Conservation (phyloP, 2,888 invertebrate species). For the Aethes cnicana region DNA sequence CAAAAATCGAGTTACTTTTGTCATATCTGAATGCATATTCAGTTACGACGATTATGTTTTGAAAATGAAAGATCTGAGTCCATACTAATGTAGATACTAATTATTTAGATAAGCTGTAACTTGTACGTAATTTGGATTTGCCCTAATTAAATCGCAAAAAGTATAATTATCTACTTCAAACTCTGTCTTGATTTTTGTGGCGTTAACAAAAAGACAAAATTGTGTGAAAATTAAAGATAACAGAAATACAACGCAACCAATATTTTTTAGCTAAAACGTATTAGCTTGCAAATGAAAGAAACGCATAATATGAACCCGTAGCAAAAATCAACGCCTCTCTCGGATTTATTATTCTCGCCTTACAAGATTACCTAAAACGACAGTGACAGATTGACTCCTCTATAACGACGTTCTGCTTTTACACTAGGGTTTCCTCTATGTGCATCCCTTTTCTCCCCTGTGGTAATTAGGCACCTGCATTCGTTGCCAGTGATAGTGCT, state of each 20-base stretch:
- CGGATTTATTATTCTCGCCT: conserved; percentile 73
- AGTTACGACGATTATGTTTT: no score
- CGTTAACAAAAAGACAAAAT: not conserved
- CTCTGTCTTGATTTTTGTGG: not conserved
- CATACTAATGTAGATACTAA: no score
- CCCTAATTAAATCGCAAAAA: no score
- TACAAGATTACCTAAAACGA: conserved; percentile 76
- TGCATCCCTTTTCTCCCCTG: conserved; percentile 46
- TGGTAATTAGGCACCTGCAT: conserved; percentile 78
- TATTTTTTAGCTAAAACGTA: conserved; percentile 31
- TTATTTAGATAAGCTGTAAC: no score
- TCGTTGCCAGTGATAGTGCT: conserved; percentile 65
- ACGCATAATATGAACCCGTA: conserved; percentile 53
- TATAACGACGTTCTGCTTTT: conserved; percentile 48
- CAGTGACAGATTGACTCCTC: conserved; percentile 77
- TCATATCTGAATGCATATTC: no score
- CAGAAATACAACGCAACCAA: conserved; percentile 7
- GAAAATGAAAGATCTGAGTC: no score
- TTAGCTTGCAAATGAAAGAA: conserved; percentile 42
- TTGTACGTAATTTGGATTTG: no score
- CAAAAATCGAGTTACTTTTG: no score
- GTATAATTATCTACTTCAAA: no score
- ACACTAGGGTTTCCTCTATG: conserved; percentile 35
- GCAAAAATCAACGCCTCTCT: conserved; percentile 63
- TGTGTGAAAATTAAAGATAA: conserved; percentile 6